A percentile compares a stretch with the other conserved stretches of the same genome.
Conservation (phyloP, 2,113 vertebrate species). For the Neoarius graeffei region DNA sequence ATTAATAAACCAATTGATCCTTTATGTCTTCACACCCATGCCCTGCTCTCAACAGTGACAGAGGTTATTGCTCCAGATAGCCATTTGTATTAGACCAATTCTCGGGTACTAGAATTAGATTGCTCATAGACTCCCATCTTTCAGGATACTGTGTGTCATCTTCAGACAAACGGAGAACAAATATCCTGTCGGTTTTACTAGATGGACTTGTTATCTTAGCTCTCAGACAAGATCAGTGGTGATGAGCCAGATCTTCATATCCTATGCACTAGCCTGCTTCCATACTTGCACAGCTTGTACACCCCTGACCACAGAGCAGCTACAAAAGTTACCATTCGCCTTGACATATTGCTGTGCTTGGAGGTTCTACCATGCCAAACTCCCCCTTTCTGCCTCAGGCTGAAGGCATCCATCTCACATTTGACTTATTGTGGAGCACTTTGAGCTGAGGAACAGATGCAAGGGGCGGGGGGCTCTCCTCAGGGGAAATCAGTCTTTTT, state of each 20-base stretch:
- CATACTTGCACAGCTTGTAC: background rate
- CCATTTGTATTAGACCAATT: conserved; percentile 11
- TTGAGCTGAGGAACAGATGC: conserved; percentile 63
- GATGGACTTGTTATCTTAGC: background rate
- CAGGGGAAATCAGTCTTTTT: conserved; percentile 72
- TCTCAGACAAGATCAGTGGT: background rate
- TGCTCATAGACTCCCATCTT: conserved; percentile 10
- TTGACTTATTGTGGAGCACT: conserved; percentile 49
- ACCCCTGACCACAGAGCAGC: background rate
- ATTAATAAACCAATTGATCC: conserved; percentile 53
- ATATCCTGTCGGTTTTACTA: background rate
- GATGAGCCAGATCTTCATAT: background rate
- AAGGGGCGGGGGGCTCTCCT: conserved; percentile 61
- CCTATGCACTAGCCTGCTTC: background rate
- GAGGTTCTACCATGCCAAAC: conserved; percentile 20
- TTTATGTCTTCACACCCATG: conserved; percentile 22
- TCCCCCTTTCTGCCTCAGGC: conserved; percentile 12
- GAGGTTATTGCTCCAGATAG: conserved; percentile 36
- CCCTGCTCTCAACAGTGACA: conserved; percentile 38
- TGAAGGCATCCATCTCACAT: conserved; percentile 39
- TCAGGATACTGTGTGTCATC: background rate
- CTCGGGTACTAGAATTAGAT: conserved; percentile 24
- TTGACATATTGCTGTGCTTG: conserved; percentile 32
- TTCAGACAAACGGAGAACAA: background rate
- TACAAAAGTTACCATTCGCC: conserved; percentile 7